Evolutionary conservation across 2,797 vertebrate genomes (phyloP).

Genomic region (Miichthys miiuy): DNA sequence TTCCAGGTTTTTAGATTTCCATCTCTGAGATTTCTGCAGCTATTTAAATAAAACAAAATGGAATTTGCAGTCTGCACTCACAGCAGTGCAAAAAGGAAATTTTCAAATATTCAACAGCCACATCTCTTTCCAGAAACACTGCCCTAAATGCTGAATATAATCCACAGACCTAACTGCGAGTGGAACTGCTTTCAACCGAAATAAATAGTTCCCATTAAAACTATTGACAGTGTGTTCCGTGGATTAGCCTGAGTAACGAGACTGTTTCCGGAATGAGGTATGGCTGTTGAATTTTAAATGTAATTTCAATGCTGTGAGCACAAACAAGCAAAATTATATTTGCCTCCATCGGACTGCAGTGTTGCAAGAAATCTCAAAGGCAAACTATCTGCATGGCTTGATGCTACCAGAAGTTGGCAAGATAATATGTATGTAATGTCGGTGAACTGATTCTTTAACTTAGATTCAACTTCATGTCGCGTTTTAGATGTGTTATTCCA

Average conservation of each 20-base stretch:
- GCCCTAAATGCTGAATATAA: background rate
- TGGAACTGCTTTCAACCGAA: background rate
- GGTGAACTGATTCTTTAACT: constrained; percentile 29
- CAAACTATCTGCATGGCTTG: background rate
- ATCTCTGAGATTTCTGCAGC: background rate
- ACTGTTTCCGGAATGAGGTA: background rate
- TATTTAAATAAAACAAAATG: background rate
- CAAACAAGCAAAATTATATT: constrained; percentile 11
- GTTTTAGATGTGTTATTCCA: constrained; percentile 18
- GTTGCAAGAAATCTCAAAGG: background rate
- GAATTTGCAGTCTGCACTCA: background rate
- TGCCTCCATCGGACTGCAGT: background rate
- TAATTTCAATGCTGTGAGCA: constrained; percentile 1
- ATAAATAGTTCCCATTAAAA: constrained; percentile 4
- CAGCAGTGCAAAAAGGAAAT: background rate
- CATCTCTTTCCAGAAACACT: background rate
- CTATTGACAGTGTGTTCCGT: constrained; percentile 7
- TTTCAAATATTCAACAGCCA: background rate
- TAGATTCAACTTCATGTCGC: constrained; percentile 11
- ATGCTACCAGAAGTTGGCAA: background rate
- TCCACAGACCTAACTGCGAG: background rate
- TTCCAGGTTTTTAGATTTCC: background rate
- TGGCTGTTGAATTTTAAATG: constrained; percentile 13
- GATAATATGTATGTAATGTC: background rate
- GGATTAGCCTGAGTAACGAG: background rate